These are phyloP conservation scores for Mya arenaria DNA, from an alignment of 1,140 invertebrate species.

Conservation along the genomic window DNA sequence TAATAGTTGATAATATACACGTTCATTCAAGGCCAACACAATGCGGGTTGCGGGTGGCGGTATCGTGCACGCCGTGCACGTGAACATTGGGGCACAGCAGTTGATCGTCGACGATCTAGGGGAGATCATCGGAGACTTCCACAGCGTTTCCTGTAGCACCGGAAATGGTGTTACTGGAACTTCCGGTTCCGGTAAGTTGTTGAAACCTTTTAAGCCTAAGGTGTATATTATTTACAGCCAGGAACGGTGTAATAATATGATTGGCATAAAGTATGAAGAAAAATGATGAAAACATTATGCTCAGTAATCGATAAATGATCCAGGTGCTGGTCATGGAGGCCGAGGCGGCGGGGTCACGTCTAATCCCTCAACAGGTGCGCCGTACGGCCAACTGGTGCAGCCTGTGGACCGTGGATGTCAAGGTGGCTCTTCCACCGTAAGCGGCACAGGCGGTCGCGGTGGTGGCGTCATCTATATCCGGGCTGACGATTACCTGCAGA, in stretches of 20 bases:
- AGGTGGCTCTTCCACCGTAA: constrained; percentile 37
- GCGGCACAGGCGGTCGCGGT: constrained; percentile 5
- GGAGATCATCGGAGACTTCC: constrained; percentile 66
- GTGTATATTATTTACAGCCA: too few relatives aligned
- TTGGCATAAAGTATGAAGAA: too few relatives aligned
- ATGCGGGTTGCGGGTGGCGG: constrained; percentile 67
- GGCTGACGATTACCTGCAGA: constrained; percentile 61
- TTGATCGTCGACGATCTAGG: constrained; percentile 72
- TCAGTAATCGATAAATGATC: too few relatives aligned
- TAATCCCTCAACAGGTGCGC: constrained; percentile 52
- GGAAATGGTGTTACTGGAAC: constrained; percentile 54
- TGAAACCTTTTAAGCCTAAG: not conserved
- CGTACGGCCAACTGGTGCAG: constrained; percentile 66
- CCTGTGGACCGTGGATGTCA: constrained; percentile 63
- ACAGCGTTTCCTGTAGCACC: constrained; percentile 56
- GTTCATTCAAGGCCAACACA: constrained; percentile 60
- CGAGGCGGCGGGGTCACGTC: constrained; percentile 62
- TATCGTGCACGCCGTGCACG: constrained; percentile 62
- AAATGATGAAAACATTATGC: too few relatives aligned
- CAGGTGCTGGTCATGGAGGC: constrained; percentile 74
- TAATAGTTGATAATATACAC: not conserved
- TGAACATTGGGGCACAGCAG: constrained; percentile 60
- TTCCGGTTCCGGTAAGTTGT: constrained; percentile 31
- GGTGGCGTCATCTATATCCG: constrained; percentile 65
- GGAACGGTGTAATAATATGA: too few relatives aligned